Evolutionary conservation across 1,140 invertebrate species (phyloP).

Genomic region (Tetraneura akinire): DNA sequence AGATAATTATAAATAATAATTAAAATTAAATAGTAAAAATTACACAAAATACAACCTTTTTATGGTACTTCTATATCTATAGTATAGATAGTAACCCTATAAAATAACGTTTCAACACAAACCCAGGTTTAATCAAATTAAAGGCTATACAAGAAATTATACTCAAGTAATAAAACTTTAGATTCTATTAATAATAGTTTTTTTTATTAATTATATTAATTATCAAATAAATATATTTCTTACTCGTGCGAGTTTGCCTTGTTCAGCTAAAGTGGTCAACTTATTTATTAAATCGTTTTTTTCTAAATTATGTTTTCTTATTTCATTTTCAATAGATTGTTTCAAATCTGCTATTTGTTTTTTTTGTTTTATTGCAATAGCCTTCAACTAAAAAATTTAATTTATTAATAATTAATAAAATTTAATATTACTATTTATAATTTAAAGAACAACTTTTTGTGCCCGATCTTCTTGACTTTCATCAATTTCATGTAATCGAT

Average conservation of each 20-base stretch:
- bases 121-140: too few species aligned
- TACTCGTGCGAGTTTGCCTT: conserved; percentile 43
- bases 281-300: conserved; percentile 54
- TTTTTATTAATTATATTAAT: background rate
- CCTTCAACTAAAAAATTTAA: conserved; percentile 59
- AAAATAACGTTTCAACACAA: too few species aligned
- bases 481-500: conserved; percentile 57
- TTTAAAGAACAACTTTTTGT: conserved; percentile 54
- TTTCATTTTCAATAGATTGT: conserved; percentile 57
- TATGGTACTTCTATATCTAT: too few species aligned
- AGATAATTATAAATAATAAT: too few species aligned
- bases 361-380: conserved; percentile 63
- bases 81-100: too few species aligned
- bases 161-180: too few species aligned
- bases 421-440: background rate
- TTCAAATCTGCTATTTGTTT: conserved; percentile 61
- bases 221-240: background rate
- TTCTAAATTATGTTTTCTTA: conserved; percentile 54
- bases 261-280: conserved; percentile 41
- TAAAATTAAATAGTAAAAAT: too few species aligned
- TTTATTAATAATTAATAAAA: background rate
- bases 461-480: conserved; percentile 59
- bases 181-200: too few species aligned
- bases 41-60: too few species aligned
- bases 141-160: too few species aligned